Evolutionary conservation across 2,888 invertebrate genomes (phyloP), one percentile per base, ranked within the genome.

Genomic region (Drosophila picticornis): DNA sequence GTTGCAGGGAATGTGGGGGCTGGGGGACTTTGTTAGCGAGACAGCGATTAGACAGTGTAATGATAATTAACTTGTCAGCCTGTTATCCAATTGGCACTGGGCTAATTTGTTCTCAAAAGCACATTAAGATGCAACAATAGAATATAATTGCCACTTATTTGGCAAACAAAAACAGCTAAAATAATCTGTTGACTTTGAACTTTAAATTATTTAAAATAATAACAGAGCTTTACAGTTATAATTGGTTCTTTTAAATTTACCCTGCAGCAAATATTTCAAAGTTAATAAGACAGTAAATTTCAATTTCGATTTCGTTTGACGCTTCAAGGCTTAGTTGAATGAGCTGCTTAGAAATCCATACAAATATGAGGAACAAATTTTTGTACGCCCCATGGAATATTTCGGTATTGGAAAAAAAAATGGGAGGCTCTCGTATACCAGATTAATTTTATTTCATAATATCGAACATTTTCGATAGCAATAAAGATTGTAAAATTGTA

Each of bases 1-100:
- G 25, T 13, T 10, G 13, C 32, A 29, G 4, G 55, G 31, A 9
- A 10, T 16, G 11, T n/a, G 22, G 16, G 31, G 2, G 7, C 13
- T 31, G 27, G 29, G 11, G n/a, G 0, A 22, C 27, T 46, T 10
- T 70, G 40, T 63, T 48, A 29, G 57, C 62, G 59, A 19, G 56
- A 43, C 61, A 62, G 52, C 66, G 69, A 80, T 83, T 77, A 84
- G 70, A 58, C 65, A 38, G 34, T 60, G 72, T 66, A 75, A 76
- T 75, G 59, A 79, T 68, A 88, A 89, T 87, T 84, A 89, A 71
- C 53, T 71, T 63, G 68, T 74, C 81, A 77, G 66, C 66, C 52
- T 71, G 61, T 62, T 61, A 55, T 40, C 58, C 64, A 65, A 57
- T 62, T 72, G 71, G 53, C 80, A 83, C 81, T 61, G 13, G 60